Base-by-base conservation (phyloP, 2,888 invertebrate species). In the Gisinianus flammeolus region DNA sequence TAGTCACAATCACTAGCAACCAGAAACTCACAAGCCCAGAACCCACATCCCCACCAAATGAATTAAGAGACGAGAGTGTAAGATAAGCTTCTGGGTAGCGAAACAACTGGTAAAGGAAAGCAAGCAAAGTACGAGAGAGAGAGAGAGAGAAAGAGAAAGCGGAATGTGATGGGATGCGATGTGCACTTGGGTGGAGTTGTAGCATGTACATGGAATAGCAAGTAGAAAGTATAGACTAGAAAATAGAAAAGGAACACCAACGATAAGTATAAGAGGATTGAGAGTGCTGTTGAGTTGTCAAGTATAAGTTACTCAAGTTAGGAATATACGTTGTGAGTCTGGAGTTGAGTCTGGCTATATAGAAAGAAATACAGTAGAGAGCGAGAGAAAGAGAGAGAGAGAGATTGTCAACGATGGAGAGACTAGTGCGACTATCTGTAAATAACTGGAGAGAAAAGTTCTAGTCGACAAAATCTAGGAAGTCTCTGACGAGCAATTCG, bases 131-230 rank as follows among this genome's bases (percentile, higher is more conserved):
- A 30, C 16, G 64, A 64, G 22, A 67, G 28, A 12, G 26, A 67
- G 67, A 67, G 67, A 31, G 33, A 67, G 67, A 8, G 67, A 31
- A 33, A 28, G 62, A 62, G 24, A n/a, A 8, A 22, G 52, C 52
- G 8, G 16, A 10, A 44, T 44, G 16, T 10, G 16, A 44, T 10
- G 8, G 8, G 52, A 10, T 44, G 52, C 16, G 52, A 16, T 8
- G 8, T 44, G 52, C 8, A 44, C 16, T 8, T 44, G 52, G 10
- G 52, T 44, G 52, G 52, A 44, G 52, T 16, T 44, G 52, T 8
- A 16, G 52, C 10, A 44, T 16, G 10, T 8, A 16, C 10, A 44
- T 8, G 16, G 52, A 44, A 44, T 10, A 10, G 52, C 8, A 44
- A 16, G 8, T 16, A 44, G 16, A 10, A 16, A 16, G 16, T 10